Evolutionary conservation across 2,797 vertebrate genomes (phyloP), one percentile per base, ranked within the genome.

Genomic region (Prunella strophiata): DNA sequence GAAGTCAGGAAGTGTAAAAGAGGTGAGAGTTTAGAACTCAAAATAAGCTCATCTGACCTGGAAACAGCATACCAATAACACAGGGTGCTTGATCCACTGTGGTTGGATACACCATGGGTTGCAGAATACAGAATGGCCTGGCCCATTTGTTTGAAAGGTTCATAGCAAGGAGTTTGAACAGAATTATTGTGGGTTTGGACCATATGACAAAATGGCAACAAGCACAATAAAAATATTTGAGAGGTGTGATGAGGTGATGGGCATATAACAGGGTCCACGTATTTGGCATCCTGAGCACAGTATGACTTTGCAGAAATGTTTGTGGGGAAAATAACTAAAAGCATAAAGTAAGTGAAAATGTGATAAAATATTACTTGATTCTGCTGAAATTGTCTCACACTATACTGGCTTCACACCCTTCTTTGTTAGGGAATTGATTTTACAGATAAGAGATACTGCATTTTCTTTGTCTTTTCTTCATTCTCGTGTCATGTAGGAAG

Each of bases 51-150:
- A 30, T 67, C 38, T 67, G 42, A 52, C 66, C 26, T 68, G 42
- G 32, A 94, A 87, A 36, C 23, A 52, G 10, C 36, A 7, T 15
- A 7, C 3, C n/a, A 62, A 63, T 30, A 73, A 8, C 16, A 23
- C 15, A 25, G 16, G 19, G 29, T 1, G 0, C 57, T 57, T 48
- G 6, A 34, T 16, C 16, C 7, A 2, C 45, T 26, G 3, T 29
- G 40, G 13, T 10, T 10, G 2, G 51, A 23, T 62, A 36, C 4
- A 29, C 12, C 1, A 0, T 0, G 0, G 11, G 21, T 50, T 63
- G 26, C 13, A 57, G 50, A 75, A 72, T 30, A 29, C 8, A 67
- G 29, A 57, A 71, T 57, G 10, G 75, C 55, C 13, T 50, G 47
- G 23, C 32, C n/a, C 2, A 5, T 0, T 0, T 38, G 12, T 63